These are phyloP conservation scores for Heteronetta atricapilla DNA, from an alignment of 2,113 vertebrate genomes.

Conservation along the genomic window DNA sequence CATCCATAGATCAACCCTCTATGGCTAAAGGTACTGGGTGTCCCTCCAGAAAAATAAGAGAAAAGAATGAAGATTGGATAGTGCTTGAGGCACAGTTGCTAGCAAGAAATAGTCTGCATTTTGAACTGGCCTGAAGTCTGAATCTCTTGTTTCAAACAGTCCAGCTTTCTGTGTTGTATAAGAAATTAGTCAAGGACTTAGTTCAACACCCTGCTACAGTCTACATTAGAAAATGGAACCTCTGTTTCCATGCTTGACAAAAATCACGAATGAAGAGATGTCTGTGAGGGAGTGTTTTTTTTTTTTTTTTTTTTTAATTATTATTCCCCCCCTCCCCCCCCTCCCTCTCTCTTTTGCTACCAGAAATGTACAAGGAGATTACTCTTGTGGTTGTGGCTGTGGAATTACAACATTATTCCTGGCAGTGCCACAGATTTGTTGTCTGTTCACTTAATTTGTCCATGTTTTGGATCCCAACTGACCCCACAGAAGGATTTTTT, in stretches of 20 bases:
- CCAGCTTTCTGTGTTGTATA: not conserved
- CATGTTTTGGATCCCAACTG: slow-evolving; percentile 31
- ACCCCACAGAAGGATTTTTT: slow-evolving; percentile 34
- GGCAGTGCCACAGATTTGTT: slow-evolving; percentile 47
- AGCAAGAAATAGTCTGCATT: not conserved
- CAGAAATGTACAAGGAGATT: slow-evolving; percentile 27
- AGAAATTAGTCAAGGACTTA: not conserved
- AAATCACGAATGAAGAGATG: not conserved
- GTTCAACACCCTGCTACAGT: not conserved
- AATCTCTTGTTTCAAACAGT: not conserved
- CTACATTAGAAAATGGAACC: not conserved
- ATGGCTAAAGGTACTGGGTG: not conserved
- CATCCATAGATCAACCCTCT: not conserved
- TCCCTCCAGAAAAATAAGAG: not conserved
- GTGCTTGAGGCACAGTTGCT: not conserved
- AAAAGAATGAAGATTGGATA: not conserved
- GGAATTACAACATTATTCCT: slow-evolving; percentile 51
- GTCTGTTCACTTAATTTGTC: slow-evolving; percentile 38
- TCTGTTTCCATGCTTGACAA: not conserved
- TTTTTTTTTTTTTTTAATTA: no score
- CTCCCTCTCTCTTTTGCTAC: not conserved
- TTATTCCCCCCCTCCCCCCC: no score
- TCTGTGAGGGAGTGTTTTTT: not conserved
- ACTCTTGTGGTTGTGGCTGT: slow-evolving; percentile 11
- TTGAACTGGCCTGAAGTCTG: not conserved